phyloP scores from a whole-genome alignment of 2,113 vertebrate genomes.

The Albula goreensis region DNA sequence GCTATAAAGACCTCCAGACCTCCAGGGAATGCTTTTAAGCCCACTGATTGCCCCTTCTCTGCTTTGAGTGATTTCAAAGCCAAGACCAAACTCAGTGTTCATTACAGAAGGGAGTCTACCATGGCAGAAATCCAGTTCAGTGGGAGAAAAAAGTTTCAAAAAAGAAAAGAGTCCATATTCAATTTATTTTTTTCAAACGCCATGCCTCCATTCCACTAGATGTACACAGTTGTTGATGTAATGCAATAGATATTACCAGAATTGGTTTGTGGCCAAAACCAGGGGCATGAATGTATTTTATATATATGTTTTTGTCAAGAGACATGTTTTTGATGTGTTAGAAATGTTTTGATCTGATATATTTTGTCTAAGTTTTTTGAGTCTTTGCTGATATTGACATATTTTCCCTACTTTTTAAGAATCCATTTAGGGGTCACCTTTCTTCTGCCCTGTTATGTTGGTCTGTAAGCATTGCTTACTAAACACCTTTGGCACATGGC shows the following conservation, averaged over 20 bases:
- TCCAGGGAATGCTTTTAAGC: neutral
- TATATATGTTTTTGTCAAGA: too few species aligned
- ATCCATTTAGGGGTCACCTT: neutral
- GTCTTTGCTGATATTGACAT: neutral
- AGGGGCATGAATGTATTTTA: too few species aligned
- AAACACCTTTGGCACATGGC: neutral
- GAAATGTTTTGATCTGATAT: neutral
- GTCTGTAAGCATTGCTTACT: neutral
- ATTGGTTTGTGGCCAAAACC: neutral
- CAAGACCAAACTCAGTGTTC: neutral
- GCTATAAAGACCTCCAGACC: neutral
- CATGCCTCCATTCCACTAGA: neutral
- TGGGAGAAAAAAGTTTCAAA: neutral
- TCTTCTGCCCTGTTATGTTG: neutral
- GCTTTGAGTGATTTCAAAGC: slow-evolving; percentile 10
- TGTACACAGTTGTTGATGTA: neutral
- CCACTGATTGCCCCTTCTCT: neutral
- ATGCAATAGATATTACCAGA: neutral
- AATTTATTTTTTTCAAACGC: neutral
- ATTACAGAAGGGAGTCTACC: neutral
- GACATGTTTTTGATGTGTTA: too few species aligned
- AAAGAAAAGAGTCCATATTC: neutral
- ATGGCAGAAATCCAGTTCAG: neutral
- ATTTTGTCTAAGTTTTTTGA: neutral
- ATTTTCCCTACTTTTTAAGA: neutral